These are phyloP conservation scores for Trichogramma dendrolimi DNA, from an alignment of 2,888 invertebrate species.

Conservation along the genomic window DNA sequence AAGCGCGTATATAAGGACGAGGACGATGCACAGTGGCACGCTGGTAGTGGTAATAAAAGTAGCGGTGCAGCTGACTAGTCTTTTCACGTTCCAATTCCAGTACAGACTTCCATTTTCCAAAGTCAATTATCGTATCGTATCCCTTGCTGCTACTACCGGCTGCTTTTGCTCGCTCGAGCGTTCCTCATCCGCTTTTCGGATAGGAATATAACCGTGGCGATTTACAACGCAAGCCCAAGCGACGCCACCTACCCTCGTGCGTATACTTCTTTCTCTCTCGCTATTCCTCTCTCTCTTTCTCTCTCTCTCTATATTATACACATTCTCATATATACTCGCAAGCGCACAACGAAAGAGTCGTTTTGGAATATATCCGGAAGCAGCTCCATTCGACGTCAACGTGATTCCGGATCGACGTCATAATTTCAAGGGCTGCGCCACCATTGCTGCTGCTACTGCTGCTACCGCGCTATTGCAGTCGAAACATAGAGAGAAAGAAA, in stretches of 20 bases:
- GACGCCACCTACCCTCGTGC: neutral
- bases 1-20: neutral
- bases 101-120: slow-evolving; percentile 25
- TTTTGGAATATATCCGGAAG: slow-evolving; percentile 34
- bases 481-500: slow-evolving; percentile 8
- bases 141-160: neutral
- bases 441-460: slow-evolving; percentile 6
- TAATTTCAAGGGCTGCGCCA: slow-evolving; percentile 40
- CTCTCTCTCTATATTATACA: neutral
- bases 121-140: slow-evolving; percentile 30
- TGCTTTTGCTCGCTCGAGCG: slow-evolving; percentile 3
- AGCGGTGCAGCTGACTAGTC: slow-evolving; percentile 5
- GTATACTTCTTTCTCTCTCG: neutral
- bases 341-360: slow-evolving; percentile 28
- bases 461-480: neutral
- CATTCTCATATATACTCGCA: neutral
- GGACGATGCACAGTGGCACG: neutral
- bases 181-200: slow-evolving; percentile 29
- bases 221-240: slow-evolving; percentile 18
- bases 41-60: neutral
- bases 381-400: slow-evolving; percentile 39
- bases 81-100: slow-evolving; percentile 25
- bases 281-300: neutral
- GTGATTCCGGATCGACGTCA: slow-evolving; percentile 43
- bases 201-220: slow-evolving; percentile 25